Conservation (phyloP, 2,888 invertebrate species). For the Pheosia gnoma region DNA sequence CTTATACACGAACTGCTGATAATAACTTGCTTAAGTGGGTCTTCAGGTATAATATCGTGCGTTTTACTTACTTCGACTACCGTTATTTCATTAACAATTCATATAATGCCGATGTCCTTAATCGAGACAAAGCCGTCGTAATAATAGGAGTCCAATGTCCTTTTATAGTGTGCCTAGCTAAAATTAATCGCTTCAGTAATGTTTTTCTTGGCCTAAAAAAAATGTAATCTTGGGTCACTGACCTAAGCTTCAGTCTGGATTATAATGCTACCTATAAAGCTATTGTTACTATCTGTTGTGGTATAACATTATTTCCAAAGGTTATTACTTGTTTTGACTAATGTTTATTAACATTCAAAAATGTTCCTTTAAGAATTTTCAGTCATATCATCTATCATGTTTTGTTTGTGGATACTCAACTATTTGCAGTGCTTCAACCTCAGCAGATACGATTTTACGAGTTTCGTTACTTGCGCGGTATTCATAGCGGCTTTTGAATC, state of each 20-base stretch:
- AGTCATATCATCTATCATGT: constrained; percentile 4
- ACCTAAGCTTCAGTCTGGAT: constrained; percentile 9
- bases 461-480: constrained; percentile 23
- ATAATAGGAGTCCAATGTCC: constrained; percentile 24
- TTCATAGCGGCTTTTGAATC: constrained; percentile 39
- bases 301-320: neutral
- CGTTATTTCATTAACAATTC: constrained; percentile 39
- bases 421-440: constrained; percentile 32
- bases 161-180: constrained; percentile 16
- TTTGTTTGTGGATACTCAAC: constrained; percentile 15
- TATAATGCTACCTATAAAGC: constrained; percentile 14
- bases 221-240: constrained; percentile 17
- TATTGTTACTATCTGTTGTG: constrained; percentile 7
- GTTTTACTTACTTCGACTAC: constrained; percentile 28
- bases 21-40: constrained; percentile 42
- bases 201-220: constrained; percentile 13
- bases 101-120: constrained; percentile 23
- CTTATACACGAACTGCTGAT: constrained; percentile 44
- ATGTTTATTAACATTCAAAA: constrained; percentile 7
- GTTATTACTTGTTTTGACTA: neutral
- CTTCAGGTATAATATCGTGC: constrained; percentile 35
- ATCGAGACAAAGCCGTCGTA: constrained; percentile 21
- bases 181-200: constrained; percentile 16
- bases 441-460: constrained; percentile 31
- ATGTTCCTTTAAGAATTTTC: neutral